These are phyloP conservation scores for Balaenoptera acutorostrata DNA, from an alignment of 2,113 vertebrate genomes.

Conservation along the genomic window DNA sequence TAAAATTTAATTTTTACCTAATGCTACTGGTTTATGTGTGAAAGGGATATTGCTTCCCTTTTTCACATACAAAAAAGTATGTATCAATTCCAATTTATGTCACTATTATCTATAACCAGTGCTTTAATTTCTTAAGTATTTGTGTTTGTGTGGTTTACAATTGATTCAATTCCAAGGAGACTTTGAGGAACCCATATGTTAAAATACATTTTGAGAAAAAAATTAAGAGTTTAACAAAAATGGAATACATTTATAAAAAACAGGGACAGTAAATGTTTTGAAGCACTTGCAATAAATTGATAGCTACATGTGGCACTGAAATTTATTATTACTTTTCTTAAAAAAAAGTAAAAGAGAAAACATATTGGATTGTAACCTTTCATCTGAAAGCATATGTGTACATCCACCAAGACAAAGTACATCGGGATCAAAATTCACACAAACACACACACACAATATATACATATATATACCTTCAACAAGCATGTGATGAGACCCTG, in stretches of 20 bases:
- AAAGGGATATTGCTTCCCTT: not conserved
- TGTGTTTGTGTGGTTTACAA: not conserved
- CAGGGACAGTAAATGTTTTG: slow-evolving; percentile 24
- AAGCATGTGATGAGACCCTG: not conserved
- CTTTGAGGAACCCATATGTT: not conserved
- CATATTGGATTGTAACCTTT: not conserved
- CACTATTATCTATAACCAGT: not conserved
- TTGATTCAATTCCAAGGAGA: not conserved
- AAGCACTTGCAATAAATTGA: slow-evolving; percentile 10
- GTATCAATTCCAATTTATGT: not conserved
- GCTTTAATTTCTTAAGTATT: not conserved
- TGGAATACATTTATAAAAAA: not conserved
- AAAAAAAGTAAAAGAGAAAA: slow-evolving; percentile 3
- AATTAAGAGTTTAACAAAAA: not conserved
- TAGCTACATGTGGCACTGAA: not conserved
- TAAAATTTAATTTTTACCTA: not conserved
- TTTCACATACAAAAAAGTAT: not conserved
- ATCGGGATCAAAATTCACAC: not conserved
- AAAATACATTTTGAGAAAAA: not conserved
- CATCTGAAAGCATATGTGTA: not conserved
- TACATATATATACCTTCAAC: not conserved
- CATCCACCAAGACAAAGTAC: not conserved
- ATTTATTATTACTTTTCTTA: slow-evolving; percentile 14
- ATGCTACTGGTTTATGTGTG: not conserved
- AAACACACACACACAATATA: too few species aligned